Evolutionary conservation across 1,140 invertebrate genomes (phyloP).

Genomic region (Acromyrmex echinatior): DNA sequence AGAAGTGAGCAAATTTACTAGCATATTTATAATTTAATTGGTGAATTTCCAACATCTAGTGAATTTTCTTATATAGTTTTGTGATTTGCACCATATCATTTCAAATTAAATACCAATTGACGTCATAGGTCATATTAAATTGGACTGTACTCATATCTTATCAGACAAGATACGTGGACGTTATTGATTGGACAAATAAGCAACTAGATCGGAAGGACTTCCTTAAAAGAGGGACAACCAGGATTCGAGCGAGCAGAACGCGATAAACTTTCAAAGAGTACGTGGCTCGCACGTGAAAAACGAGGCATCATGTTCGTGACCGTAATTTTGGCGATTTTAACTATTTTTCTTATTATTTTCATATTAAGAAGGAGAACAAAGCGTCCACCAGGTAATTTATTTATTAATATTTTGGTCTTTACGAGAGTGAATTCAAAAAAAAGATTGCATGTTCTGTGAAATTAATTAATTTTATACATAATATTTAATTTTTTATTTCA

Average conservation of each 20-base stretch:
- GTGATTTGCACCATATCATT: too few species aligned
- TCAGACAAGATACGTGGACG: background rate
- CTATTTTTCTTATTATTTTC: background rate
- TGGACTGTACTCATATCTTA: background rate
- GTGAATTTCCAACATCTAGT: too few species aligned
- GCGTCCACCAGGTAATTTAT: constrained; percentile 57
- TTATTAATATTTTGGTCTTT: background rate
- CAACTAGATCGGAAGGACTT: too few species aligned
- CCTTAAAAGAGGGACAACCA: background rate
- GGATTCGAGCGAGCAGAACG: background rate
- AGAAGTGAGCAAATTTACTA: too few species aligned
- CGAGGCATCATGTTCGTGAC: background rate
- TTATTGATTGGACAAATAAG: background rate
- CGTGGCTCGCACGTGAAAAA: background rate
- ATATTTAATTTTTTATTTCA: background rate
- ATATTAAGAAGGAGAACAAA: background rate
- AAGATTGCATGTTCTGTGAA: too few species aligned
- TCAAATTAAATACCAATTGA: too few species aligned
- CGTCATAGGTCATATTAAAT: background rate
- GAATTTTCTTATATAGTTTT: too few species aligned
- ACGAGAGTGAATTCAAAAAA: background rate
- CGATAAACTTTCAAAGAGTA: background rate
- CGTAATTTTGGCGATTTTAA: background rate
- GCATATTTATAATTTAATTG: too few species aligned
- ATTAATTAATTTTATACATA: background rate